Conservation (phyloP, 2,888 invertebrate species). For the Rapana venosa region DNA sequence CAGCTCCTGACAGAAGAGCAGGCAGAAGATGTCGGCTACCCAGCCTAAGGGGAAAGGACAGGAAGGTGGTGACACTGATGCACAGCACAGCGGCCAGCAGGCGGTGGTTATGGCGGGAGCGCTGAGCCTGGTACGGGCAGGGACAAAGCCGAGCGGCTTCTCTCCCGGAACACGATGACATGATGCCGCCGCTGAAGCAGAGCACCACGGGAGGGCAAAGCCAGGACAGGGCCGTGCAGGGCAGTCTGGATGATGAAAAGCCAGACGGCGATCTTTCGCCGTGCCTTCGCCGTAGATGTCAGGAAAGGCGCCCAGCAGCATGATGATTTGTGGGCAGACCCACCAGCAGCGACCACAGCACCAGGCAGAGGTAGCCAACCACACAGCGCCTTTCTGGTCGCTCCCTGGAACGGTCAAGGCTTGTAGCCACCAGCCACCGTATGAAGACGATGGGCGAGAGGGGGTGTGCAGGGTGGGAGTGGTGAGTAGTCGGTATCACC, state of each 20-base stretch:
- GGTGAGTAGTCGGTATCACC: background rate
- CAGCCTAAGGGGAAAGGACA: background rate
- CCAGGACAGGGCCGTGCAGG: background rate
- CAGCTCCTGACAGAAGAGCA: background rate
- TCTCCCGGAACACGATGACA: background rate
- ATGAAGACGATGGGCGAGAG: background rate
- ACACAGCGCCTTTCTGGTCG: background rate
- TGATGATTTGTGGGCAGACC: background rate
- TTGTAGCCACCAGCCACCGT: background rate
- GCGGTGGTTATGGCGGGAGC: background rate
- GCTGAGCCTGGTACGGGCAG: background rate
- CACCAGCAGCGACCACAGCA: background rate
- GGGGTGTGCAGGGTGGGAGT: background rate
- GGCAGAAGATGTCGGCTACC: background rate
- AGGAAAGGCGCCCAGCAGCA: background rate
- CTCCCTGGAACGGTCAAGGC: background rate
- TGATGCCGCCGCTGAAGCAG: background rate
- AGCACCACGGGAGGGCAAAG: constrained; percentile 16
- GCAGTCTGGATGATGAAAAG: background rate
- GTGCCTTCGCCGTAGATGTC: background rate
- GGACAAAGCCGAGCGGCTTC: background rate
- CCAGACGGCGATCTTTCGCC: background rate
- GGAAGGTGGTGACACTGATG: background rate
- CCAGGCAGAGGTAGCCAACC: background rate
- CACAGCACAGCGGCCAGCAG: background rate